Evolutionary conservation across 2,888 invertebrate genomes (phyloP).

Genomic region (Lissocephala sabroskyi): DNA sequence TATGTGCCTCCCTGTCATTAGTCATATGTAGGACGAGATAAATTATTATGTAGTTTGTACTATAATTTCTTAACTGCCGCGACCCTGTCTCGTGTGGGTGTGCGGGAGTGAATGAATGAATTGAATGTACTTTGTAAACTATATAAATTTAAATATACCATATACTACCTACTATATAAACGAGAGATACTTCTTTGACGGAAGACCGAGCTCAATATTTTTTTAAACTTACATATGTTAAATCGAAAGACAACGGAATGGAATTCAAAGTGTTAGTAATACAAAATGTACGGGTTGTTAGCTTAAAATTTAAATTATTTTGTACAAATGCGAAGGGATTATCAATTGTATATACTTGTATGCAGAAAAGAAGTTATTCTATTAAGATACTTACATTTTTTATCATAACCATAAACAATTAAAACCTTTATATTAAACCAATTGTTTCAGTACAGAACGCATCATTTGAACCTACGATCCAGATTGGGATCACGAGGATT

Average conservation of each 20-base stretch:
- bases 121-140: too few relatives aligned
- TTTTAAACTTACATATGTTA: not conserved
- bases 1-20: slow-evolving; percentile 57
- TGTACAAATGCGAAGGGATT: slow-evolving; percentile 4
- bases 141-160: not conserved
- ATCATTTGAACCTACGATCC: too few relatives aligned
- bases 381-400: not conserved
- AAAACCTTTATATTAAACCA: too few relatives aligned
- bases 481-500: too few relatives aligned
- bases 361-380: too few relatives aligned
- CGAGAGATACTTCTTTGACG: slow-evolving; percentile 1
- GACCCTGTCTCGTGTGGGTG: too few relatives aligned
- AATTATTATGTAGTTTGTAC: too few relatives aligned
- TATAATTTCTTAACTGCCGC: too few relatives aligned
- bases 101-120: too few relatives aligned
- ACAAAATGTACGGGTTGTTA: slow-evolving; percentile 31
- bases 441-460: too few relatives aligned
- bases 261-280: slow-evolving; percentile 1
- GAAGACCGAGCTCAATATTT: slow-evolving; percentile 24
- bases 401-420: too few relatives aligned
- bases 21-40: slow-evolving; percentile 1
- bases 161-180: not conserved
- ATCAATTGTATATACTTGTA: too few relatives aligned
- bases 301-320: slow-evolving; percentile 22
- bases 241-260: not conserved